These are phyloP conservation scores for Macrostomum lignano DNA, from an alignment of 1,140 invertebrate genomes.

Conservation along the genomic window DNA sequence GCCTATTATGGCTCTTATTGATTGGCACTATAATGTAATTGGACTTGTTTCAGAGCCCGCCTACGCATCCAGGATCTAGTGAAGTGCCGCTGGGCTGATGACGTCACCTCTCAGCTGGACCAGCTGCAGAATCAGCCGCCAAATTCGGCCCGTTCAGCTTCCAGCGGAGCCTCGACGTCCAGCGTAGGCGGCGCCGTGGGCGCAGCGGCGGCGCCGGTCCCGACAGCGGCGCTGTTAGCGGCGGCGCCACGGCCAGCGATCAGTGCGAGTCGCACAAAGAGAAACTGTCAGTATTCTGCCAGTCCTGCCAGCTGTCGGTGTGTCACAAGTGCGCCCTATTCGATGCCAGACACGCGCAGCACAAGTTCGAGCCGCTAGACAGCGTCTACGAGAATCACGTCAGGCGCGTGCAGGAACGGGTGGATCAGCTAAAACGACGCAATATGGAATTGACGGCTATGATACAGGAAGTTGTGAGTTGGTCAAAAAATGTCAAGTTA, in stretches of 20 bases:
- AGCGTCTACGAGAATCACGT: slow-evolving; percentile 64
- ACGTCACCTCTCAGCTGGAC: slow-evolving; percentile 68
- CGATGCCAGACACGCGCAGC: slow-evolving; percentile 57
- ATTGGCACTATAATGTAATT: too few relatives aligned
- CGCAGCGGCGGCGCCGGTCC: too few relatives aligned
- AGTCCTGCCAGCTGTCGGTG: slow-evolving; percentile 57
- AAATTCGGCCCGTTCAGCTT: too few relatives aligned
- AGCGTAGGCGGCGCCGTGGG: too few relatives aligned
- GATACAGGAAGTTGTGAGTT: slow-evolving; percentile 54
- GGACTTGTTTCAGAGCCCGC: too few relatives aligned
- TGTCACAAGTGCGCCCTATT: slow-evolving; percentile 76
- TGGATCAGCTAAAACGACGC: slow-evolving; percentile 45
- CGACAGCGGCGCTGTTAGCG: too few relatives aligned
- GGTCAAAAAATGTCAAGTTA: slow-evolving; percentile 1
- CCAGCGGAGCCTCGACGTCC: too few relatives aligned
- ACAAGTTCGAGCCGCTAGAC: slow-evolving; percentile 62
- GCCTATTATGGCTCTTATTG: too few relatives aligned
- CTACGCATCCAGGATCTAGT: slow-evolving; percentile 64
- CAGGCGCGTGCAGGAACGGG: slow-evolving; percentile 51
- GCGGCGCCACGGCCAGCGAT: neutral
- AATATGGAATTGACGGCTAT: slow-evolving; percentile 54
- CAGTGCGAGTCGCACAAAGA: slow-evolving; percentile 53
- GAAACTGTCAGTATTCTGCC: slow-evolving; percentile 64
- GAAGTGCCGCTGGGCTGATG: slow-evolving; percentile 73
- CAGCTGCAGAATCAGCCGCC: slow-evolving; percentile 39